Conservation (phyloP, 53 echinoderm and acorn worm species). For the Apostichopus leukothele region DNA sequence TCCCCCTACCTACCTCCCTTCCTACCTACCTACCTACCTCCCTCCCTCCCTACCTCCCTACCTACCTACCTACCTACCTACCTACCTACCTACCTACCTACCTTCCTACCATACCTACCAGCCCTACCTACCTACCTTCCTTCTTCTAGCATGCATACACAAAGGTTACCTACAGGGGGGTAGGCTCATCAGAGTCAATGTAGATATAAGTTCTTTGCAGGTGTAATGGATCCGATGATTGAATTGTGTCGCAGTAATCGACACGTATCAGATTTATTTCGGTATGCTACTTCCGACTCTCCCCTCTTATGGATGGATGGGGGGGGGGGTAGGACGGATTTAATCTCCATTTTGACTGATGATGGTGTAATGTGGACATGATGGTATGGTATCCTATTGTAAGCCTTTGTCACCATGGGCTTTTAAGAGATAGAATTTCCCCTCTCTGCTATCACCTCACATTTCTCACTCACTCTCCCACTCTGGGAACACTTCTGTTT, state of each 20-base stretch:
- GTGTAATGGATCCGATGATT: not conserved
- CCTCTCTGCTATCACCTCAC: not conserved
- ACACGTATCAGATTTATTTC: conserved; percentile 6
- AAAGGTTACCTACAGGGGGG: conserved; percentile 6
- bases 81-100: no score
- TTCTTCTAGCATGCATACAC: not conserved
- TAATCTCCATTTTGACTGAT: not conserved
- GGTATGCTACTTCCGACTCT: not conserved
- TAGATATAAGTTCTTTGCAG: not conserved
- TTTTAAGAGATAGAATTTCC: no score
- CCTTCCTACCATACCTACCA: no score
- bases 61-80: no score
- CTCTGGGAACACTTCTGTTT: no score
- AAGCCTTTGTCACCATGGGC: not conserved
- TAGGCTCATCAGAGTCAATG: not conserved
- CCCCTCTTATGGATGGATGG: not conserved
- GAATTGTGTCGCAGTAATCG: conserved; percentile 2
- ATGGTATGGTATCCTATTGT: not conserved
- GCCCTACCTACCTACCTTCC: no score
- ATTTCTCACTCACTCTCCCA: not conserved
- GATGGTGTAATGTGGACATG: not conserved
- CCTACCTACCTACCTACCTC: no score
- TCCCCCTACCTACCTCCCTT: no score
- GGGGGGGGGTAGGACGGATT: not conserved
- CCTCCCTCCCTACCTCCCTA: no score